Evolutionary conservation across 37 sponge, comb jelly and placozoan genomes (phyloP), one percentile per base, ranked within the genome.

Genomic region (Haliclona indistincta): DNA sequence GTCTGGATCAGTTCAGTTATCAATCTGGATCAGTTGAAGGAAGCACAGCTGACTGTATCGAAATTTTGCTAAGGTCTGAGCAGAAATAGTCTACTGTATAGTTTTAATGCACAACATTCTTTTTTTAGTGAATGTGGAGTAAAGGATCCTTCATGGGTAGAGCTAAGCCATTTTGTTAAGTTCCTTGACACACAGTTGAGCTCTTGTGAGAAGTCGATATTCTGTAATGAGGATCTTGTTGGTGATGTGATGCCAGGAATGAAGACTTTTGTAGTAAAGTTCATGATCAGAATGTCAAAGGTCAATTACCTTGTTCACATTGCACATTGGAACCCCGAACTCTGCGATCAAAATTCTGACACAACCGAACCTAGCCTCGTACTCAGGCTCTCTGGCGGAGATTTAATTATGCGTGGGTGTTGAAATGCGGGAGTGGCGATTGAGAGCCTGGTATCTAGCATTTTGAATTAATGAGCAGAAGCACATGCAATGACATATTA

Each of bases 261-360:
- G 58, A 94, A 91, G 69, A 30, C 71, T 0, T 97, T 97, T 87
- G 91, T 93, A 2, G 87, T 91, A 0, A 88, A 88, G 45, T 94
- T 97, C 74, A 88, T 97, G 92, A 82, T 97, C 17, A 66, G 56
- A 19, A 97, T 97, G 98, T 88, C 95, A 17, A 47, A 73, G 34
- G 89, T 89, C 43, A 45, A 81, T n/a, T n/a, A n/a, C n/a, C n/a
- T n/a, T n/a, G n/a, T n/a, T n/a, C n/a, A n/a, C n/a, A n/a, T n/a
- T n/a, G n/a, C n/a, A n/a, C n/a, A n/a, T n/a, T n/a, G n/a, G n/a
- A n/a, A n/a, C n/a, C n/a, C n/a, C n/a, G n/a, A n/a, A n/a, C n/a
- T n/a, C n/a, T n/a, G n/a, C n/a, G n/a, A n/a, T n/a, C n/a, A n/a
- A n/a, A n/a, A n/a, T n/a, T n/a, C n/a, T n/a, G n/a, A n/a, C n/a